Evolutionary conservation across 2,113 vertebrate species (phyloP).

Genomic region (Rhinolophus sinicus): DNA sequence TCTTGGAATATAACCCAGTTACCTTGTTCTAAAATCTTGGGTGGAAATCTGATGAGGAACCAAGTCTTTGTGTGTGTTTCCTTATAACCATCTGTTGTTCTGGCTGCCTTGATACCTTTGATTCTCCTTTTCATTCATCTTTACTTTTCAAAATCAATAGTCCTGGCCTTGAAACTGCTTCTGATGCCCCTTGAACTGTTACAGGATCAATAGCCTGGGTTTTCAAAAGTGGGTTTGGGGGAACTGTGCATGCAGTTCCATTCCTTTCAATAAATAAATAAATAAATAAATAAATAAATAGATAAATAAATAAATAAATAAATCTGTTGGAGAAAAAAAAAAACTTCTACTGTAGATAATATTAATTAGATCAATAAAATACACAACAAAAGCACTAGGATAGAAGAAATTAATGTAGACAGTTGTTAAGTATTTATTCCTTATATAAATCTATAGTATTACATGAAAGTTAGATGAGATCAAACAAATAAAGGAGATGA

Average conservation of each 20-base stretch:
- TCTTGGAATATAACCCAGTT: slow-evolving; percentile 37
- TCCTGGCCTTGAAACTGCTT: not conserved
- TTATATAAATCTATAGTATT: not conserved
- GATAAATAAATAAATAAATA: not conserved
- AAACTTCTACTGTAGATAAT: not conserved
- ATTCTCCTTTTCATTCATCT: not conserved
- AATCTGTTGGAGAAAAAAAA: not conserved
- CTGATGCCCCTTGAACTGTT: not conserved
- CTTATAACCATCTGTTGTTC: slow-evolving; percentile 49
- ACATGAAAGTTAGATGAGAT: not conserved
- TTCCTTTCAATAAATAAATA: not conserved
- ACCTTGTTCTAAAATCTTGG: slow-evolving; percentile 57
- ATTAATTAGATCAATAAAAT: not conserved
- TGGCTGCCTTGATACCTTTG: not conserved
- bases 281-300: not conserved
- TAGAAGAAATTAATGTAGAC: not conserved
- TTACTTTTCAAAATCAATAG: not conserved
- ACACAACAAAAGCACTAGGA: not conserved
- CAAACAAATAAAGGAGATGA: not conserved
- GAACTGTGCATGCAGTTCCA: not conserved
- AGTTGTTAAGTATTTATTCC: not conserved
- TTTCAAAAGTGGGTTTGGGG: not conserved
- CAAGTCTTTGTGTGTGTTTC: not conserved
- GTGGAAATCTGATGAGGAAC: slow-evolving; percentile 55
- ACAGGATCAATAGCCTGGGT: not conserved